These are phyloP conservation scores for Hephaestus fuliginosus DNA, from an alignment of 2,797 vertebrate species.

Conservation along the genomic window DNA sequence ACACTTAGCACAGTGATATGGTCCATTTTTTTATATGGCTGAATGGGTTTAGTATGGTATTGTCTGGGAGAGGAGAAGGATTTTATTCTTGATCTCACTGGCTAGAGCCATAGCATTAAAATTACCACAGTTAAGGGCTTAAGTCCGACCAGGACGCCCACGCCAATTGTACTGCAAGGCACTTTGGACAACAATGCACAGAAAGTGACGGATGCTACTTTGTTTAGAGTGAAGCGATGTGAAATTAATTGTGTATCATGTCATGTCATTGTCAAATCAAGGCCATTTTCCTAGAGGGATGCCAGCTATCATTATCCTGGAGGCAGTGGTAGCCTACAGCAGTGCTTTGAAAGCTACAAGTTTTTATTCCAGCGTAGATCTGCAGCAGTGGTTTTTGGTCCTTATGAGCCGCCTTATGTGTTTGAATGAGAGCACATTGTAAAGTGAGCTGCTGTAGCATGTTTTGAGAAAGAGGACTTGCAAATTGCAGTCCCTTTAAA, in stretches of 20 bases:
- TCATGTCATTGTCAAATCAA: slow-evolving; percentile 45
- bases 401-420: background rate
- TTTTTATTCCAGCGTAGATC: slow-evolving; percentile 8
- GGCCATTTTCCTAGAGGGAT: slow-evolving; percentile 36
- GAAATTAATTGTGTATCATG: slow-evolving; percentile 14
- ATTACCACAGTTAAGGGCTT: slow-evolving; percentile 25
- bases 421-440: slow-evolving; percentile 3
- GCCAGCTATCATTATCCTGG: slow-evolving; percentile 44
- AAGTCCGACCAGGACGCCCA: slow-evolving; percentile 31
- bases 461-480: background rate
- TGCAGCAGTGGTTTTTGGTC: slow-evolving; percentile 6
- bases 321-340: slow-evolving; percentile 13
- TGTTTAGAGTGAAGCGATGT: slow-evolving; percentile 22
- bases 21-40: background rate
- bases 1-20: background rate
- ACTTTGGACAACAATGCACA: slow-evolving; percentile 37
- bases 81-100: slow-evolving; percentile 27
- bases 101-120: background rate
- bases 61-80: slow-evolving; percentile 20
- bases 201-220: slow-evolving; percentile 11
- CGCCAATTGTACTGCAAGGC: slow-evolving; percentile 12
- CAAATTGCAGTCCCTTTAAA: no score
- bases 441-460: slow-evolving; percentile 5
- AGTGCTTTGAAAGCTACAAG: background rate
- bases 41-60: slow-evolving; percentile 28